phyloP scores from a whole-genome alignment of 2,888 invertebrate species.

The Ditylenchus weischeri region DNA sequence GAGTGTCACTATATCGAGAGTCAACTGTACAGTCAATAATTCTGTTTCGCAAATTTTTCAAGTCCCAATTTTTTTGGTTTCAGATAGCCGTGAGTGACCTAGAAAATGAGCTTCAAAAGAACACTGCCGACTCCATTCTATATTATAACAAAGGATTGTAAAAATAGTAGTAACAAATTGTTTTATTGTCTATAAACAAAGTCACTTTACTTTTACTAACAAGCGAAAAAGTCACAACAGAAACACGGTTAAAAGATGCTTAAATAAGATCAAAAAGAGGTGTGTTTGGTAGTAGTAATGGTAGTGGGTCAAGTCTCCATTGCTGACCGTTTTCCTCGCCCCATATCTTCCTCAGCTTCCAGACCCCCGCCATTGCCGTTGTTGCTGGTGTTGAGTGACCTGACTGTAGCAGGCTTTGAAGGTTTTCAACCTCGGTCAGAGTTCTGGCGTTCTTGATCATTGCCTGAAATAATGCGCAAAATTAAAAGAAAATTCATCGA shows the following conservation, averaged over 20 bases:
- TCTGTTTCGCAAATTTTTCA: too few species aligned
- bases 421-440: constrained; percentile 87
- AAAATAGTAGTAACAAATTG: background rate
- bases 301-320: constrained; percentile 15
- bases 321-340: constrained; percentile 23
- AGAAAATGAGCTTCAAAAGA: constrained; percentile 31
- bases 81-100: constrained; percentile 16
- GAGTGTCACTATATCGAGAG: too few species aligned
- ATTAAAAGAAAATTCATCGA: too few species aligned
- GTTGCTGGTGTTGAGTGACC: constrained; percentile 32
- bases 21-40: too few species aligned
- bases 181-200: too few species aligned
- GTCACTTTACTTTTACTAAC: too few species aligned
- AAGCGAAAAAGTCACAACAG: too few species aligned
- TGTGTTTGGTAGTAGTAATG: too few species aligned
- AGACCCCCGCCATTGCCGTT: constrained; percentile 6
- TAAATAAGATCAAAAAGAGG: too few species aligned
- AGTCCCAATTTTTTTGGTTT: background rate
- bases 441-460: constrained; percentile 83
- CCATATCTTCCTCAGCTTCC: constrained; percentile 15
- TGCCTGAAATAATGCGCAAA: too few species aligned
- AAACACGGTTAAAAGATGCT: too few species aligned
- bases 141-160: constrained; percentile 32
- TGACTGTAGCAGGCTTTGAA: constrained; percentile 67
- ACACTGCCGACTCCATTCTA: constrained; percentile 18